phyloP scores from a whole-genome alignment of 2,113 vertebrate species.

The Rhea pennata region DNA sequence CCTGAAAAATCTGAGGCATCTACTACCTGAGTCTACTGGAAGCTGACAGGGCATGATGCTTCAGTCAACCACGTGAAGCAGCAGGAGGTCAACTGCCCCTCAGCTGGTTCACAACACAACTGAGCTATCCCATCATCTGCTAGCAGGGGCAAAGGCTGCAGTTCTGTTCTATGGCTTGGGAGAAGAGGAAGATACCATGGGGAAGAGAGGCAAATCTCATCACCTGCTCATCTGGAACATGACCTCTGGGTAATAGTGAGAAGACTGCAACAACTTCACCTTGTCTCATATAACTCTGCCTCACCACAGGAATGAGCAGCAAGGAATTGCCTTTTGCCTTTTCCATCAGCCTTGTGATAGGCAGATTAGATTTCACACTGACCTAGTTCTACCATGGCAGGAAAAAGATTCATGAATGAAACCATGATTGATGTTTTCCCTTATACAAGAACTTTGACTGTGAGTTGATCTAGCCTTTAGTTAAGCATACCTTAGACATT shows the following conservation, averaged over 20 bases:
- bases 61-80: not conserved
- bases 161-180: not conserved
- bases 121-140: not conserved
- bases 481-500: slow-evolving; percentile 3
- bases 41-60: not conserved
- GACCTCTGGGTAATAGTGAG: not conserved
- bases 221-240: not conserved
- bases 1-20: not conserved
- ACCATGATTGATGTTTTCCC: not conserved
- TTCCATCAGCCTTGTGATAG: not conserved
- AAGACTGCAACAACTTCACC: not conserved
- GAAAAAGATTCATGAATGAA: not conserved
- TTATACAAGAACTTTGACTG: not conserved
- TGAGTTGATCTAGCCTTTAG: not conserved
- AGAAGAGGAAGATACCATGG: not conserved
- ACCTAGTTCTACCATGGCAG: not conserved
- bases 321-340: not conserved
- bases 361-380: slow-evolving; percentile 16
- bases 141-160: not conserved
- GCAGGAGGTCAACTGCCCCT: not conserved
- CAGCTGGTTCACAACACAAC: not conserved
- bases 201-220: not conserved
- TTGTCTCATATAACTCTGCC: slow-evolving; percentile 8
- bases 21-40: not conserved
- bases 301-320: not conserved